Conservation (phyloP, 2,797 vertebrate species). For the Diplodus puntazzo region DNA sequence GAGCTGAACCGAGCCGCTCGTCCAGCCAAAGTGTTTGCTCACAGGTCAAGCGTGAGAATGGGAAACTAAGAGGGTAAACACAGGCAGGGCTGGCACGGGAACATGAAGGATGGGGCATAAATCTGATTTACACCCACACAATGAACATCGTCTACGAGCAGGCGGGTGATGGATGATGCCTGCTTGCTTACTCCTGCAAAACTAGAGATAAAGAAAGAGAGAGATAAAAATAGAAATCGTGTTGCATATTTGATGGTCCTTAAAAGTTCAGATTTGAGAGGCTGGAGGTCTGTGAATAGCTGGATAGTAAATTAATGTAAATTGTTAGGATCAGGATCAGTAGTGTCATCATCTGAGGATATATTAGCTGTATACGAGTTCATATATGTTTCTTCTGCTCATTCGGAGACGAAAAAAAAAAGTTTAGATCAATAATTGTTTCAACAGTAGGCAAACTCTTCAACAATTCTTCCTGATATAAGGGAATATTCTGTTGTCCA, state of each 20-base stretch:
- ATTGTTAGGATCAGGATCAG: neutral
- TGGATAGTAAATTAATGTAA: neutral
- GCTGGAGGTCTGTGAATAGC: neutral
- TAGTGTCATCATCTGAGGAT: neutral
- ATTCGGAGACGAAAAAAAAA: neutral
- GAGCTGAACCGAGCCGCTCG: constrained; percentile 12
- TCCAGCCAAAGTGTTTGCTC: constrained; percentile 39
- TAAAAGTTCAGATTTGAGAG: neutral
- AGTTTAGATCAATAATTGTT: neutral
- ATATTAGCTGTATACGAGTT: neutral
- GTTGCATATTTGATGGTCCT: neutral
- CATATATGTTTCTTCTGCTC: neutral
- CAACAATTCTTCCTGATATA: neutral
- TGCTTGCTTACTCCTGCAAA: constrained; percentile 5
- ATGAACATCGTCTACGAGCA: neutral
- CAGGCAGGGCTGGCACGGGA: constrained; percentile 20
- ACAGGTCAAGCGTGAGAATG: constrained; percentile 44
- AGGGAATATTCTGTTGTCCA: neutral
- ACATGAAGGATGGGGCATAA: constrained; percentile 37
- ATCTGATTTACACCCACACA: constrained; percentile 49
- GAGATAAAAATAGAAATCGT: neutral
- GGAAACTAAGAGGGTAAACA: constrained; percentile 57
- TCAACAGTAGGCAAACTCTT: neutral
- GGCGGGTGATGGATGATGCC: constrained; percentile 3
- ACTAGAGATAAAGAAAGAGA: neutral